Conservation (phyloP, 2,888 invertebrate genomes). For the Hyppa rectilinea region DNA sequence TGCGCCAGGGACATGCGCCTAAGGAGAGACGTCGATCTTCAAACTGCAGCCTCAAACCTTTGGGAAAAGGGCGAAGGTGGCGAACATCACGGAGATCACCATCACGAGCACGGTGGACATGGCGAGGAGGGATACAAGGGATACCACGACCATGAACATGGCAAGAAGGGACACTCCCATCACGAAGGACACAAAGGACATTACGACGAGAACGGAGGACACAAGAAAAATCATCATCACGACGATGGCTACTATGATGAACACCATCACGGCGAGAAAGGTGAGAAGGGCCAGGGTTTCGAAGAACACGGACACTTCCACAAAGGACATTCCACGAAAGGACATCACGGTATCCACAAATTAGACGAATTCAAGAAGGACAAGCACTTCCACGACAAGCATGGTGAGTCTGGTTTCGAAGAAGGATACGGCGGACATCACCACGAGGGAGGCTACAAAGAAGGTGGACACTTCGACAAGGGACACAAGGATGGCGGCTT, state of each 20-base stretch:
- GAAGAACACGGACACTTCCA: slow-evolving; percentile 93
- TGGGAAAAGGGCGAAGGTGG: slow-evolving; percentile 91
- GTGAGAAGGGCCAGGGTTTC: slow-evolving; percentile 90
- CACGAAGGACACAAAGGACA: slow-evolving; percentile 92
- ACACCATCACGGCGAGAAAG: slow-evolving; percentile 92
- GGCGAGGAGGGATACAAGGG: slow-evolving; percentile 93
- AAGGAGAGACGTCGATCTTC: slow-evolving; percentile 87
- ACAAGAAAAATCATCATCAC: slow-evolving; percentile 92
- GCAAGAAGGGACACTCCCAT: slow-evolving; percentile 93
- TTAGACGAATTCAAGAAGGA: slow-evolving; percentile 96
- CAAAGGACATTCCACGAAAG: slow-evolving; percentile 96
- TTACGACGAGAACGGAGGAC: slow-evolving; percentile 91
- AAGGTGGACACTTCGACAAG: slow-evolving; percentile 95
- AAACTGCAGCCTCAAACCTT: slow-evolving; percentile 86
- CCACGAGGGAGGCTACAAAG: slow-evolving; percentile 94
- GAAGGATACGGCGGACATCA: slow-evolving; percentile 95
- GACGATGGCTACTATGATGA: slow-evolving; percentile 92
- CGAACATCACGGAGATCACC: slow-evolving; percentile 92
- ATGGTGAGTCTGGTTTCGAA: slow-evolving; percentile 95
- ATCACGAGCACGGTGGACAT: slow-evolving; percentile 92
- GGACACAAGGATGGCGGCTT: slow-evolving; percentile 94
- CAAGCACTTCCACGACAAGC: slow-evolving; percentile 96
- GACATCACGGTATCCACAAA: slow-evolving; percentile 96
- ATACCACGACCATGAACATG: slow-evolving; percentile 92
- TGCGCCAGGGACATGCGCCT: slow-evolving; percentile 88